phyloP scores from a whole-genome alignment of 1,140 invertebrate genomes.

The Magallana ariakensis region DNA sequence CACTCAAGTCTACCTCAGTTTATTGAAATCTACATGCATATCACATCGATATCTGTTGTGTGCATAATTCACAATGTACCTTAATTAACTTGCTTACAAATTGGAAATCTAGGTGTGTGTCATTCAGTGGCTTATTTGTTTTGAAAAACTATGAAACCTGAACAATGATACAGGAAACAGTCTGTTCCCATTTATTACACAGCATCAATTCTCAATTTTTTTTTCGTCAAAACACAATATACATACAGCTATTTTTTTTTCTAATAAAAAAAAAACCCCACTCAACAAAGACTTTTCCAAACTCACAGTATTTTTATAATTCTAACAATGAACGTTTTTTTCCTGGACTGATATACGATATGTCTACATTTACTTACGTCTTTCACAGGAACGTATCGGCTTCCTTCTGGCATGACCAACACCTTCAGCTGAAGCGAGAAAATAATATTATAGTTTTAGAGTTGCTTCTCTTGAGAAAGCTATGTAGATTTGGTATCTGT shows the following conservation, averaged over 20 bases:
- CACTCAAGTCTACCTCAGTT: too few relatives aligned
- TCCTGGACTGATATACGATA: too few relatives aligned
- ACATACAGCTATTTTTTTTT: background rate
- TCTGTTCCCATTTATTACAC: too few relatives aligned
- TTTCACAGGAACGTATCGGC: conserved; percentile 91
- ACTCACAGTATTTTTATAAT: too few relatives aligned
- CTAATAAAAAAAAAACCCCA: background rate
- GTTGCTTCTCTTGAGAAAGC: background rate
- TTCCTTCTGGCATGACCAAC: conserved; percentile 89
- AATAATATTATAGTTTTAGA: background rate
- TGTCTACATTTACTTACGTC: conserved; percentile 81
- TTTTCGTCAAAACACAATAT: too few relatives aligned
- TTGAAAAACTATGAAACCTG: background rate
- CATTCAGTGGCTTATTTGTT: conserved; percentile 49
- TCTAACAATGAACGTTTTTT: too few relatives aligned
- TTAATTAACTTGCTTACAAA: too few relatives aligned
- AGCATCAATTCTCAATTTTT: too few relatives aligned
- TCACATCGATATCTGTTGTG: too few relatives aligned
- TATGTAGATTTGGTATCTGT: background rate
- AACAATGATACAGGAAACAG: too few relatives aligned
- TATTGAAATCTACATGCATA: too few relatives aligned
- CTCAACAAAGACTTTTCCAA: background rate
- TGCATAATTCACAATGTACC: too few relatives aligned
- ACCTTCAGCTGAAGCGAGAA: conserved; percentile 86
- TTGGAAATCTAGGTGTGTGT: background rate